Percentiles rank a stretch among this genome's conserved stretches.
Conservation (phyloP, 2,113 vertebrate genomes). For the Herpetotheres cachinnans region DNA sequence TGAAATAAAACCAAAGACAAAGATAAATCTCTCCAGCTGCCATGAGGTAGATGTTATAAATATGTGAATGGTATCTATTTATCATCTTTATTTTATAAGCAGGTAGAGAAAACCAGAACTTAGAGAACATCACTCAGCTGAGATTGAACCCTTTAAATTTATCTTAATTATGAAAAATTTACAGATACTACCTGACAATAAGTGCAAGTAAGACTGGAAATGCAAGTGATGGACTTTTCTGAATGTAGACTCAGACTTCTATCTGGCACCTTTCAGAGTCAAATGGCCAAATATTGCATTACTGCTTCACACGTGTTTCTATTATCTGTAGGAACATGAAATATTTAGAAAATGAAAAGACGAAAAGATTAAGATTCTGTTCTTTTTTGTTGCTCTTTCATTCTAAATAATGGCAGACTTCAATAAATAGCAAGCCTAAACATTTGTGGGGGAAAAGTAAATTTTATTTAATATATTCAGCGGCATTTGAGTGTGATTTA, state of each 20-base stretch:
- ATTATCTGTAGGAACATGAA: background rate
- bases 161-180: constrained; percentile 54
- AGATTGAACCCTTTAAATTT: constrained; percentile 13
- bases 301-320: background rate
- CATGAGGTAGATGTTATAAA: background rate
- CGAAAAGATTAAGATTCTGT: background rate
- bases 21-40: constrained; percentile 7
- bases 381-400: background rate
- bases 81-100: constrained; percentile 50
- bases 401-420: background rate
- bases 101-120: constrained; percentile 5
- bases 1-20: constrained; percentile 22
- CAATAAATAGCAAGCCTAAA: background rate
- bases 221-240: background rate
- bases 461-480: background rate
- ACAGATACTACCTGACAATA: constrained; percentile 28
- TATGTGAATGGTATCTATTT: background rate
- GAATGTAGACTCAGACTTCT: background rate
- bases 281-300: background rate
- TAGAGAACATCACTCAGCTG: constrained; percentile 13
- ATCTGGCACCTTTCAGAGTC: background rate
- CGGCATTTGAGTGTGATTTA: background rate
- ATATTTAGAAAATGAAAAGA: background rate
- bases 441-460: background rate
- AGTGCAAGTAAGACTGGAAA: background rate